Evolutionary conservation across 2,888 invertebrate species (phyloP), one percentile per base, ranked within the genome.

Genomic region (Tolmerus cingulatus): DNA sequence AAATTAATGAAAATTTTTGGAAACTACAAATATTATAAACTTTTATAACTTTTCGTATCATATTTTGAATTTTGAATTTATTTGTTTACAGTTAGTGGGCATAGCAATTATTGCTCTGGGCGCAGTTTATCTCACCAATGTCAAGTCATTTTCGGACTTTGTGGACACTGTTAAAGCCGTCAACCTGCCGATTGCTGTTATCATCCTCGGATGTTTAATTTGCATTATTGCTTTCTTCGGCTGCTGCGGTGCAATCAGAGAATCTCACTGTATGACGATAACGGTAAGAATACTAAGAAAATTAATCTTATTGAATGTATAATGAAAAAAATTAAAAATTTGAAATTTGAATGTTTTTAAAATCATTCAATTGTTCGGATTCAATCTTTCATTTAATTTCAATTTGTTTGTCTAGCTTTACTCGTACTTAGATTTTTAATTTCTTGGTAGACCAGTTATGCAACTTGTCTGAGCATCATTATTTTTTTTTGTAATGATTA

Each of bases 211-310:
- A 16, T 93, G 94, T 14, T 91, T 96, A 87, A 95, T 96, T 89
- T 96, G 97, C 90, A 92, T 97, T 90, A 96, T 97, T 89, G 96
- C 97, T 3, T 97, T 97, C 94, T 96, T 97, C 91, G 98, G 97
- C 89, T 98, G 98, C 93, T 97, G 97, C 91, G 98, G 98, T 74
- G 97, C 98, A 16, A 95, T 97, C 89, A 95, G 96, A 89, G 97
- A 98, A 93, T 97, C 96, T 91, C 96, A 97, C 91, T 97, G 97
- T 94, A 97, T 97, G 96, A 95, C 96, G 86, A 94, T 97, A 92
- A 96, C 96, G 91, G 97, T 97, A 93, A 94, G 95, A 90, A 27
- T 1, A 37, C 81, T 34, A 55, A 82, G 16, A 16, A 14, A 40
- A 40, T 12, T 1, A 1, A 40, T 12, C 40, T 46, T 4, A 16